Evolutionary conservation across 2,888 invertebrate genomes (phyloP).

Genomic region (Drosophila merina): DNA sequence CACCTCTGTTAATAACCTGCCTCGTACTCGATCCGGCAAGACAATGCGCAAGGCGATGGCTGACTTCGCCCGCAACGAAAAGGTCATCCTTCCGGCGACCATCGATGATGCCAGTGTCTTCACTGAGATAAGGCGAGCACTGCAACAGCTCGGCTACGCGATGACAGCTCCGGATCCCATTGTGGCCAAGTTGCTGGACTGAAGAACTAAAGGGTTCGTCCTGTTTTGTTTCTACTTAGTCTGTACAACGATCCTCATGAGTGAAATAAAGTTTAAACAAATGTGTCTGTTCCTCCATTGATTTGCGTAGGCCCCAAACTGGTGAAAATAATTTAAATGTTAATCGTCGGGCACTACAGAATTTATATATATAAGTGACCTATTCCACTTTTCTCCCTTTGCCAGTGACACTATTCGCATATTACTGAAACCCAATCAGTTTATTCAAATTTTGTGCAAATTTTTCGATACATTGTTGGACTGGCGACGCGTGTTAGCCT

Average conservation of each 20-base stretch:
- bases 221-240: slow-evolving; percentile 12
- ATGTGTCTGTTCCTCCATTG: slow-evolving; percentile 15
- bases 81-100: slow-evolving; percentile 92
- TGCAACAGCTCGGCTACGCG: slow-evolving; percentile 91
- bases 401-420: slow-evolving; percentile 30
- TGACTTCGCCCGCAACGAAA: slow-evolving; percentile 92
- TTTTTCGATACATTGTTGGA: slow-evolving; percentile 56
- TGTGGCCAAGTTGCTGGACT: slow-evolving; percentile 66
- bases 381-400: slow-evolving; percentile 14
- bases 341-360: slow-evolving; percentile 48
- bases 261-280: slow-evolving; percentile 49
- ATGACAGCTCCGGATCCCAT: slow-evolving; percentile 88
- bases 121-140: slow-evolving; percentile 89
- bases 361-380: slow-evolving; percentile 31
- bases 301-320: slow-evolving; percentile 27
- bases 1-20: slow-evolving; percentile 91
- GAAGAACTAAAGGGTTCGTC: slow-evolving; percentile 21
- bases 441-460: slow-evolving; percentile 82
- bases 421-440: slow-evolving; percentile 75
- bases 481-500: slow-evolving; percentile 20
- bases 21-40: slow-evolving; percentile 93
- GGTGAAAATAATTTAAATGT: slow-evolving; percentile 68
- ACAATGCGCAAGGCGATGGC: slow-evolving; percentile 92
- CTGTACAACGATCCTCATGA: slow-evolving; percentile 14
- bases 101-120: slow-evolving; percentile 95